phyloP scores from a whole-genome alignment of 2,113 vertebrate species.

The Bambusicola thoracicus region DNA sequence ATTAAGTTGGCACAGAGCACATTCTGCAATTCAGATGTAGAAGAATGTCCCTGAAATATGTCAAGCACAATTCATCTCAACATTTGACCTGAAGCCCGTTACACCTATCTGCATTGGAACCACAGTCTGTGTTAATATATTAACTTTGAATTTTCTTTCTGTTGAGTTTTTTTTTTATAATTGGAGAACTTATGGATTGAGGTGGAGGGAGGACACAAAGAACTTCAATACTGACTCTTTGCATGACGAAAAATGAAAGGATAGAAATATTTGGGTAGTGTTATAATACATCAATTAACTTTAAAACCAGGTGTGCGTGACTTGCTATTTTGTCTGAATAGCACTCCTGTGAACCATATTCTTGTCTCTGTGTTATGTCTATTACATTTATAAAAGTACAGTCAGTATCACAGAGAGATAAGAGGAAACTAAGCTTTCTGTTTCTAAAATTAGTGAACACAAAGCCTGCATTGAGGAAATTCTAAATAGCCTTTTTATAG shows the following conservation, averaged over 20 bases:
- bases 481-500: not conserved
- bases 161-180: constrained; percentile 38
- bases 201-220: constrained; percentile 17
- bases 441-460: not conserved
- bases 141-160: constrained; percentile 19
- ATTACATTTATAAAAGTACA: not conserved
- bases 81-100: constrained; percentile 27
- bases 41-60: constrained; percentile 45
- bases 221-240: not conserved
- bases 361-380: not conserved
- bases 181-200: constrained; percentile 9
- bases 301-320: constrained; percentile 5
- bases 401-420: constrained; percentile 9
- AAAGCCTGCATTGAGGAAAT: not conserved
- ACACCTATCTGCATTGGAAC: not conserved
- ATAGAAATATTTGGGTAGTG: constrained; percentile 30
- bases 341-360: not conserved
- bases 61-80: constrained; percentile 55
- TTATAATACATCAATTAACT: constrained; percentile 57
- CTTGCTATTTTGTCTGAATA: constrained; percentile 8
- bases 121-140: not conserved
- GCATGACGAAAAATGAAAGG: not conserved
- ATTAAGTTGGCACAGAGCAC: constrained; percentile 53
- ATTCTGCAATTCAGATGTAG: constrained; percentile 65
- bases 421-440: not conserved